Conservation (phyloP, 2,113 vertebrate genomes). For the Nannospalax galili region DNA sequence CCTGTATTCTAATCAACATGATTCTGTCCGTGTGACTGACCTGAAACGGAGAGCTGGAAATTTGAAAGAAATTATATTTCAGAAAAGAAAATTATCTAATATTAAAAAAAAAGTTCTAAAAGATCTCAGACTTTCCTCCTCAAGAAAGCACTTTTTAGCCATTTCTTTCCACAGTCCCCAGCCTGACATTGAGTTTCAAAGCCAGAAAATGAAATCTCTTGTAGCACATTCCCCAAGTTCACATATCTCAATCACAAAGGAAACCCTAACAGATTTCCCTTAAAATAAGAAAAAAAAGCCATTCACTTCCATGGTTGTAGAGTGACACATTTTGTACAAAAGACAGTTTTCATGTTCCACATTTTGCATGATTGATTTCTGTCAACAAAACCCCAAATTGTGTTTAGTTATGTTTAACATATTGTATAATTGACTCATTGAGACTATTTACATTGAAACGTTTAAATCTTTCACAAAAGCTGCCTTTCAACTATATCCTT, state of each 20-base stretch:
- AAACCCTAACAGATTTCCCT: background rate
- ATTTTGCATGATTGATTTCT: conserved; percentile 1
- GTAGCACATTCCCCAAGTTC: background rate
- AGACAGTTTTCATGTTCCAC: background rate
- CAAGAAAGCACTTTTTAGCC: background rate
- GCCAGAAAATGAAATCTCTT: background rate
- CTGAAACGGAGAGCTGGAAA: background rate
- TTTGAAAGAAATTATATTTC: background rate
- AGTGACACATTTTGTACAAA: background rate
- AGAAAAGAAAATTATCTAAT: background rate
- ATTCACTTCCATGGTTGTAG: background rate
- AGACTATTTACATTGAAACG: background rate
- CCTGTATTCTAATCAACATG: background rate
- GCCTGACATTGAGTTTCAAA: background rate
- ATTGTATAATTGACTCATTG: background rate
- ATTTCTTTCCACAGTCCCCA: background rate
- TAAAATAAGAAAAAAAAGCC: background rate
- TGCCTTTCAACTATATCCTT: background rate
- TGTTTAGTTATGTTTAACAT: background rate
- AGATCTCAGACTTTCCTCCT: background rate
- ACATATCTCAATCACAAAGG: background rate
- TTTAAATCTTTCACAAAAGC: conserved; percentile 16
- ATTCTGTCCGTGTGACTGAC: background rate
- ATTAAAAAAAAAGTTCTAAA: background rate
- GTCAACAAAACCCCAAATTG: background rate